Base-by-base conservation (phyloP, 2,113 vertebrate genomes). In the Pseudorasbora parva region DNA sequence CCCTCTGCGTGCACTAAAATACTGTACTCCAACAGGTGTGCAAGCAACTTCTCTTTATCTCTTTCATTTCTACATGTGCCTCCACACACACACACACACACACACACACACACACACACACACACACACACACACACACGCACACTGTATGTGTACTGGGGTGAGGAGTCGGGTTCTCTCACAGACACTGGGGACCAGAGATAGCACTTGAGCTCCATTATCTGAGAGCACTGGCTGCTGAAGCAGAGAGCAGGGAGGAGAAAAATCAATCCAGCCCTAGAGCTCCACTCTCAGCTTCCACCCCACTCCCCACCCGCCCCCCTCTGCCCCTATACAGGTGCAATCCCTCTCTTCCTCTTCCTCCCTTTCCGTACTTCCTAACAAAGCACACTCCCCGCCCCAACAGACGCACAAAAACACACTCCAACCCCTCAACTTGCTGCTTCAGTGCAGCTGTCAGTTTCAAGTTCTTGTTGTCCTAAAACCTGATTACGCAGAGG, bases 141-240 rank as follows among this genome's bases (percentile, higher is more conserved):
- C 75, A 73, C 54, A 45, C 72, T 51, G 30, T 75, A 25, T 27
- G 60, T 66, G 41, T 80, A 72, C 49, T 54, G 62, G 76, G 74
- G 43, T 84, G 82, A 27, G 74, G 69, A 86, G n/a, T 23, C 60
- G 21, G 37, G 77, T 81, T 84, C 78, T 81, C 78, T 81, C 17
- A n/a, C 75, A 59, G 49, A 86, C 82, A 69, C 85, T 83, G 78
- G 71, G 60, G 82, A 64, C 37, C 68, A 68, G 23, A 84, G 78
- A 87, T 84, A 69, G 82, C 82, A 80, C 72, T 80, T 79, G 82
- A 79, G 77, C 71, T 86, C 78, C 86, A 84, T 87, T 84, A 84
- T 81, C 77, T 76, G 49, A 43, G 60, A 82, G 19, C 78, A 81
- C 76, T 81, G 71, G 77, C 64, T 59, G 77, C 69, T 83, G 81